Percentiles rank a stretch among this genome's conserved stretches.
phyloP scores from a whole-genome alignment of 53 echinoderm and acorn worm species.

The Antedon mediterranea region DNA sequence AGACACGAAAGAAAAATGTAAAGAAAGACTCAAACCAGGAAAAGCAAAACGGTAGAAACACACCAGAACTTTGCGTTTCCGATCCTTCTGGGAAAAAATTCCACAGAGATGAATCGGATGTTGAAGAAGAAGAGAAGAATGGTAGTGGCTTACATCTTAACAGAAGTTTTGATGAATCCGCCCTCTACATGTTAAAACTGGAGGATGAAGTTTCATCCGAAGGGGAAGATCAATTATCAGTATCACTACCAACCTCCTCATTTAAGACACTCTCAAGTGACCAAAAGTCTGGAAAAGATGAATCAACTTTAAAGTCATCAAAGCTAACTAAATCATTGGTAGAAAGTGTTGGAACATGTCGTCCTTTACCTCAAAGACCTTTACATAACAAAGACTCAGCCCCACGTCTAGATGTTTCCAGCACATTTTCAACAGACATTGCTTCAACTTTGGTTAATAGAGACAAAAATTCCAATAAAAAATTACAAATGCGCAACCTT shows the following conservation, averaged over 20 bases:
- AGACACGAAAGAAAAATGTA: constrained; percentile 7
- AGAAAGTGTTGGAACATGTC: constrained; percentile 43
- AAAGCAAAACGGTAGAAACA: constrained; percentile 8
- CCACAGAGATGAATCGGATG: background rate
- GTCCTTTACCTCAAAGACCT: constrained; percentile 65
- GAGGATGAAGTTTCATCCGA: constrained; percentile 19
- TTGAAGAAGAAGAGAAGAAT: constrained; percentile 12
- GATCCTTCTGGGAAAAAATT: constrained; percentile 25
- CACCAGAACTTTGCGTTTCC: constrained; percentile 37
- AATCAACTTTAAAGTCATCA: background rate
- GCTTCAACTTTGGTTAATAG: constrained; percentile 33
- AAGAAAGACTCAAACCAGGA: constrained; percentile 12
- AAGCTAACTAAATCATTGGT: constrained; percentile 9
- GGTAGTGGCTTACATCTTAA: constrained; percentile 31
- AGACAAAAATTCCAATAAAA: constrained; percentile 14
- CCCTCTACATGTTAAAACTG: constrained; percentile 24
- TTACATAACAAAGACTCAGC: constrained; percentile 16
- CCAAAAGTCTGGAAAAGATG: background rate
- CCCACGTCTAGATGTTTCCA: constrained; percentile 35
- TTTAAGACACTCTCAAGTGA: constrained; percentile 35
- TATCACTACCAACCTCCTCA: constrained; percentile 48
- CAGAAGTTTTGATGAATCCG: constrained; percentile 64
- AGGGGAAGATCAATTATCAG: constrained; percentile 31
- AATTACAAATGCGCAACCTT: constrained; percentile 22
- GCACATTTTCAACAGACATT: constrained; percentile 36